These are phyloP conservation scores for Ephialtes manifestator DNA, from an alignment of 2,888 invertebrate genomes.

Conservation along the genomic window DNA sequence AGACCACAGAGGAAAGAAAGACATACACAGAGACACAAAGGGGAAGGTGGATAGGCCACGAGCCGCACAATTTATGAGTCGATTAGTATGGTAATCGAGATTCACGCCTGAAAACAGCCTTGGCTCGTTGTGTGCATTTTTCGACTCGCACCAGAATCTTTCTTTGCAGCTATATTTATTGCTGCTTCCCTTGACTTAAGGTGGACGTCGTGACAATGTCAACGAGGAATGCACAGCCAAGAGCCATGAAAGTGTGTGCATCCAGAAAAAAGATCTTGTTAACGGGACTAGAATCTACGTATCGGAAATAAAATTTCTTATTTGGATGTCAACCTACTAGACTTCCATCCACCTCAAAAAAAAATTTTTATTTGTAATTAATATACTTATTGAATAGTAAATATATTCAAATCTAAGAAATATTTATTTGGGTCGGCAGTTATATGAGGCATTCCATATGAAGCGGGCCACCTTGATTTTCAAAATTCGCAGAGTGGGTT, in stretches of 20 bases:
- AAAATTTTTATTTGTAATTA: too few species aligned
- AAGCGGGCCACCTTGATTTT: too few species aligned
- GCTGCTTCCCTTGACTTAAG: conserved; percentile 34
- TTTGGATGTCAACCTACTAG: too few species aligned
- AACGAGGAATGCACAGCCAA: conserved; percentile 30
- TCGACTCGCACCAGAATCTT: conserved; percentile 66
- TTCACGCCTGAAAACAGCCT: conserved; percentile 76
- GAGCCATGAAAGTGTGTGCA: conserved; percentile 39
- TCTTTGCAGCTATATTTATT: conserved; percentile 35
- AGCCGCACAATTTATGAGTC: conserved; percentile 78
- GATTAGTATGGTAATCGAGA: conserved; percentile 81
- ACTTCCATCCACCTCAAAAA: conserved; percentile 51
- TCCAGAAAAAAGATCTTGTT: too few species aligned
- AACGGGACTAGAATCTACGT: too few species aligned
- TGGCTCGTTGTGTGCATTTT: conserved; percentile 74
- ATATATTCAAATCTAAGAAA: too few species aligned
- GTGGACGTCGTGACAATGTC: conserved; percentile 27
- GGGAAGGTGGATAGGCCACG: conserved; percentile 67
- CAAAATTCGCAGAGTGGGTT: too few species aligned
- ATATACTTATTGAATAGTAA: too few species aligned
- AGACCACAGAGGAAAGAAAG: conserved; percentile 54
- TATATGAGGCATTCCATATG: too few species aligned
- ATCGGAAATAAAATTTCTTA: too few species aligned
- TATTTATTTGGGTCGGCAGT: too few species aligned
- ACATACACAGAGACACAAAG: conserved; percentile 45